A percentile compares a stretch with the other conserved stretches of the same genome.
Conservation (phyloP, 2,888 invertebrate genomes). For the Physocephala rufipes region DNA sequence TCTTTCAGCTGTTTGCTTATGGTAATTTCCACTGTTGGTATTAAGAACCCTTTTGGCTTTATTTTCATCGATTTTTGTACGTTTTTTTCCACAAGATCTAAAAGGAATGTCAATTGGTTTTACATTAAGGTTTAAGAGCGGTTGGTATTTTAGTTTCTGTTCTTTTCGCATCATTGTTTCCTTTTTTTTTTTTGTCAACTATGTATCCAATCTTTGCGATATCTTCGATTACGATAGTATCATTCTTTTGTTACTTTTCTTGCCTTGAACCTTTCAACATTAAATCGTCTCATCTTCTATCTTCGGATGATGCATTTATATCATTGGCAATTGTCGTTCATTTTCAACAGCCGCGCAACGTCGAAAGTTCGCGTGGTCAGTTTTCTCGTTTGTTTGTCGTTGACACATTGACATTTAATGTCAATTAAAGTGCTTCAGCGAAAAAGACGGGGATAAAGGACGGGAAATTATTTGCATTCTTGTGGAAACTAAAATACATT, state of each 20-base stretch:
- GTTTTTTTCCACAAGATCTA: too few relatives aligned
- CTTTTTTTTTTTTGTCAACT: slow-evolving; percentile 11
- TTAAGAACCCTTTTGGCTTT: too few relatives aligned
- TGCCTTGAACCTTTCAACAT: background rate
- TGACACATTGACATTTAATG: slow-evolving; percentile 49
- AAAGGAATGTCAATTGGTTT: slow-evolving; percentile 27
- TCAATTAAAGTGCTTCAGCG: slow-evolving; percentile 43
- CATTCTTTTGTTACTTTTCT: too few relatives aligned
- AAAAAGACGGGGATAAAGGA: background rate
- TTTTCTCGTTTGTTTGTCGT: slow-evolving; percentile 40
- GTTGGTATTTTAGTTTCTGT: slow-evolving; percentile 14
- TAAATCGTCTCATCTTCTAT: background rate
- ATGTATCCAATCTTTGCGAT: background rate
- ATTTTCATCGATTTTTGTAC: too few relatives aligned
- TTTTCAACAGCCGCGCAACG: too few relatives aligned
- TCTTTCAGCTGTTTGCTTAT: too few relatives aligned
- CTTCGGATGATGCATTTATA: background rate
- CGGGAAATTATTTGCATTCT: too few relatives aligned
- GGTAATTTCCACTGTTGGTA: too few relatives aligned
- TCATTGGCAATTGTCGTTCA: background rate
- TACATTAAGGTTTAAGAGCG: slow-evolving; percentile 26
- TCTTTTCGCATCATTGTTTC: background rate
- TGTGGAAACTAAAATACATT: background rate
- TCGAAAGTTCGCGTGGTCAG: slow-evolving; percentile 4
- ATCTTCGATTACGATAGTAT: too few relatives aligned